These are phyloP conservation scores for Bicyclus anynana DNA, from an alignment of 1,140 invertebrate species.

Conservation along the genomic window DNA sequence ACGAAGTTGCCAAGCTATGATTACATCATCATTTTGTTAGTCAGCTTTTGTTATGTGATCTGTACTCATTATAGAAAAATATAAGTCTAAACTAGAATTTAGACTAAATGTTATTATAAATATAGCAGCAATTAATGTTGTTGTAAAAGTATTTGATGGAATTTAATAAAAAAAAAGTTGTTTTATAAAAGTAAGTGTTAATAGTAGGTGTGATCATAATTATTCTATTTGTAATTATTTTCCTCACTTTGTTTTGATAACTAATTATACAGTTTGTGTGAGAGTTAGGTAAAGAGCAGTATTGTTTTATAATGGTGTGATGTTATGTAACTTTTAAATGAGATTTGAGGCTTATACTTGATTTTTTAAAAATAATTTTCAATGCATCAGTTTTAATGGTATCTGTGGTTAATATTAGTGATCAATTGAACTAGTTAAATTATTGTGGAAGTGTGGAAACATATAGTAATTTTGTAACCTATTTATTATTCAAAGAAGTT, in stretches of 20 bases:
- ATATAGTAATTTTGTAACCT: no score
- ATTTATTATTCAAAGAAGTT: not conserved
- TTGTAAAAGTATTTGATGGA: slow-evolving; percentile 70
- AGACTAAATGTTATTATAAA: slow-evolving; percentile 5
- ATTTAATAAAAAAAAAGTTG: slow-evolving; percentile 65
- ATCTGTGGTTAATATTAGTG: not conserved
- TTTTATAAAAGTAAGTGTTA: slow-evolving; percentile 41
- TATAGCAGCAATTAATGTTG: slow-evolving; percentile 52
- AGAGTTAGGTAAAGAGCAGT: slow-evolving; percentile 43
- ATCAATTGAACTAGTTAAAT: not conserved
- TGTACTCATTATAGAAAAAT: not conserved
- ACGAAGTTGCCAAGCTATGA: no score
- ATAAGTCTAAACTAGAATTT: slow-evolving; percentile 4
- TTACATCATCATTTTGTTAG: no score
- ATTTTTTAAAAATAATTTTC: slow-evolving; percentile 14
- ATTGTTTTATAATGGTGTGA: slow-evolving; percentile 52
- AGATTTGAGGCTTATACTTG: slow-evolving; percentile 52
- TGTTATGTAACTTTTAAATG: slow-evolving; percentile 38
- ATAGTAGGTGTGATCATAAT: slow-evolving; percentile 47
- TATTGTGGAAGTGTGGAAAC: not conserved
- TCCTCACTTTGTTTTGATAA: slow-evolving; percentile 39
- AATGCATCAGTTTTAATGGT: not conserved
- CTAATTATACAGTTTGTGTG: slow-evolving; percentile 47
- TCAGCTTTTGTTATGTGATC: no score
- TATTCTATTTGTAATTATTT: slow-evolving; percentile 51